Conservation (phyloP, 2,888 invertebrate species). For the Mimachlamys varia region DNA sequence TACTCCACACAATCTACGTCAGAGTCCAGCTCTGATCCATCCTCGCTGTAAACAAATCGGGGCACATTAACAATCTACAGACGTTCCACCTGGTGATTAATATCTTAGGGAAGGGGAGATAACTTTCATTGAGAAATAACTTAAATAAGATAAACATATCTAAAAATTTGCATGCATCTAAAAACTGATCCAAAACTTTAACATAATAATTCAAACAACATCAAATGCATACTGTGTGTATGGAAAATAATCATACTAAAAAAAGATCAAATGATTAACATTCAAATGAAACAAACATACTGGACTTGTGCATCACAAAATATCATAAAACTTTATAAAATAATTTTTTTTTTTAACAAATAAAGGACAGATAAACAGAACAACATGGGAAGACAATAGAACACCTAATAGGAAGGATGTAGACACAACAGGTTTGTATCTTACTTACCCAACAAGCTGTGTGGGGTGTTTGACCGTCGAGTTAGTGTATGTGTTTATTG, state of each 20-base stretch:
- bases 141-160: background rate
- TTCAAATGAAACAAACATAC: background rate
- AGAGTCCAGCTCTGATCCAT: conserved; percentile 1
- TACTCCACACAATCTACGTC: conserved; percentile 5
- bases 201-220: background rate
- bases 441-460: conserved; percentile 83
- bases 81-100: background rate
- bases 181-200: background rate
- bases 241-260: too few relatives aligned
- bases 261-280: too few relatives aligned
- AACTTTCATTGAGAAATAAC: background rate
- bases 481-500: conserved; percentile 93
- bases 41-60: background rate
- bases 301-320: background rate
- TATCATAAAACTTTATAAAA: background rate
- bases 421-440: background rate
- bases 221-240: too few relatives aligned
- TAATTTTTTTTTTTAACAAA: background rate
- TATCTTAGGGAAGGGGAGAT: background rate
- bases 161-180: background rate
- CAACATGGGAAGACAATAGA: background rate
- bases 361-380: background rate
- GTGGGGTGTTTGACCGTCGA: conserved; percentile 95
- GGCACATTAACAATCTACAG: conserved; percentile 12
- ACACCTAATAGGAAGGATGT: background rate